Evolutionary conservation across 2,888 invertebrate genomes (phyloP).

Genomic region (Agrochola litura): DNA sequence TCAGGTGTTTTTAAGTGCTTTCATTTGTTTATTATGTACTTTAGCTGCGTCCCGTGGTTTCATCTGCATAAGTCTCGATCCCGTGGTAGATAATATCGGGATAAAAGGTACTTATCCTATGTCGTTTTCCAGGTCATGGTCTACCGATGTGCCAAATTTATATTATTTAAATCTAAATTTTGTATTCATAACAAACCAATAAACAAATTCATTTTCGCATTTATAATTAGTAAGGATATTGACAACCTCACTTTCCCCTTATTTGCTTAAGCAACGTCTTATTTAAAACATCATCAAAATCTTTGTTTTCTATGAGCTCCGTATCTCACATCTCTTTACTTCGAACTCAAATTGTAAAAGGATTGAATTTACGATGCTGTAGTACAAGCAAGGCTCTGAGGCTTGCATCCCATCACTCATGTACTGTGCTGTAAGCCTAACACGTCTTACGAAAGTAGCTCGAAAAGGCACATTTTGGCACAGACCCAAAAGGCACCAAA

Average conservation of each 20-base stretch:
- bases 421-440: slow-evolving; percentile 43
- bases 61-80: too few species aligned
- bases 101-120: too few species aligned
- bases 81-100: too few species aligned
- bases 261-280: not conserved
- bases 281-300: not conserved
- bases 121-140: too few species aligned
- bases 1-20: not conserved
- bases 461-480: slow-evolving; percentile 52
- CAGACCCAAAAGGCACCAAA: slow-evolving; percentile 50
- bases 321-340: not conserved
- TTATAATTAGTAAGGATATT: too few species aligned
- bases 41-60: too few species aligned
- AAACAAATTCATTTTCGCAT: too few species aligned
- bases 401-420: slow-evolving; percentile 57
- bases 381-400: slow-evolving; percentile 16
- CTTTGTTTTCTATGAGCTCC: not conserved
- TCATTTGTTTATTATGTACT: too few species aligned
- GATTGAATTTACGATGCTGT: slow-evolving; percentile 10
- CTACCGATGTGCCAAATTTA: too few species aligned
- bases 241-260: not conserved
- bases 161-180: too few species aligned
- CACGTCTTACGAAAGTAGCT: slow-evolving; percentile 51
- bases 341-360: slow-evolving; percentile 18
- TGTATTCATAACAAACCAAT: too few species aligned